Percentiles rank a stretch among this genome's conserved stretches.
These are phyloP conservation scores for Phania funesta DNA, from an alignment of 2,888 invertebrate species.

Conservation along the genomic window DNA sequence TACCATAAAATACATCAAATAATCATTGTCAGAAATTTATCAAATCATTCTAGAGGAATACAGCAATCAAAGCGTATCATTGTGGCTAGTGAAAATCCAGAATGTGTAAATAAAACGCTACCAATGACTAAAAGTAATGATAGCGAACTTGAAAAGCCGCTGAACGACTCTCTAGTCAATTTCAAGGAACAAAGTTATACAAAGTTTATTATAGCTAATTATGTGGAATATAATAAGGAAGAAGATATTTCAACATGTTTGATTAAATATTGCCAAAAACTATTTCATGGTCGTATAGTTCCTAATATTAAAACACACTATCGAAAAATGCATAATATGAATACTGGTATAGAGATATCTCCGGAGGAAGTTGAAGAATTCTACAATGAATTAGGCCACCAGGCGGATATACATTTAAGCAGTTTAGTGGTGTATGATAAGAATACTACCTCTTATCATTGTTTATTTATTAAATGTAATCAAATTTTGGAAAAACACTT, in stretches of 20 bases:
- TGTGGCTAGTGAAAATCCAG: background rate
- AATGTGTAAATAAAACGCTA: background rate
- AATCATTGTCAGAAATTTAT: background rate
- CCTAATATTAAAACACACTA: background rate
- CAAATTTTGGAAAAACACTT: background rate
- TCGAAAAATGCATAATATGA: background rate
- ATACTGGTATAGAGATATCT: background rate
- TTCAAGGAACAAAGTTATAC: background rate
- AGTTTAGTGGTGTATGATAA: background rate
- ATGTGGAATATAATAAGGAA: background rate
- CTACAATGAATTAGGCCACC: background rate
- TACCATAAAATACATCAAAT: background rate
- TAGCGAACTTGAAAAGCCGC: background rate
- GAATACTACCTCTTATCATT: background rate
- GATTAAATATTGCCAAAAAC: slow-evolving; percentile 4
- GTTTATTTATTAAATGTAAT: slow-evolving; percentile 24
- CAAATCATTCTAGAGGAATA: background rate
- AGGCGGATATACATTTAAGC: background rate
- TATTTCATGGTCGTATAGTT: background rate
- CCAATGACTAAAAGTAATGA: background rate
- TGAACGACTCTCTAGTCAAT: background rate
- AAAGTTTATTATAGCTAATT: background rate
- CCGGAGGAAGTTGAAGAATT: background rate
- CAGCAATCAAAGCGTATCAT: background rate
- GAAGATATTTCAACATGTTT: slow-evolving; percentile 3